Evolutionary conservation across 2,888 invertebrate genomes (phyloP), one percentile per base, ranked within the genome.

Genomic region (Drosophila prostipennis): DNA sequence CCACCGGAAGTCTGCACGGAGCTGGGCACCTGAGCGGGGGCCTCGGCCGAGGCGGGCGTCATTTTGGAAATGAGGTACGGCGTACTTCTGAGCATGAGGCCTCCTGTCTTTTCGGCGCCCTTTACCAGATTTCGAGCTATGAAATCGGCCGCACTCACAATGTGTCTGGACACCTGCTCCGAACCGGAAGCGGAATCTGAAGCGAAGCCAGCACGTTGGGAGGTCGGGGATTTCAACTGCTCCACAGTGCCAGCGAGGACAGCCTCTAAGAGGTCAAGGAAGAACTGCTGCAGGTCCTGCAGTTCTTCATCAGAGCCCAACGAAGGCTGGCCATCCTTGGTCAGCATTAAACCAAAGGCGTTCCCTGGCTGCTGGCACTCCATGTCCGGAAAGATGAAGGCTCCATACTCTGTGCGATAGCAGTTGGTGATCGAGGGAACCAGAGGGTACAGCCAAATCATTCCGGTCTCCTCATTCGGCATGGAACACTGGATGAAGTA

Each of bases 311-410:
- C 77, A 60, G 80, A 75, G 65, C 74, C 76, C 2, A 79, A 71
- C 36, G 84, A 75, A 57, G 60, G 64, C 42, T 72, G 55, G 8
- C 42, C 94, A 94, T 64, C 94, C 94, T 61, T 74, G 3, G 72
- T 64, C 10, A 96, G 89, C 71, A 96, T 94, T 43, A 96, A 92
- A 10, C 96, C 96, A 74, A 96, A 94, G 39, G 93, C 93, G 65
- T 93, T 90, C 34, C 94, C 95, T 2, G 92, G 90, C 43, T 87
- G 90, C 45, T 90, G 87, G 13, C 77, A 72, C 79, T 94, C 93
- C 61, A 95, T 92, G 91, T 96, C 95, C 0, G 96, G 96, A 76
- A 96, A 94, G 58, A 96, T 93, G 89, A 95, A 96, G 1, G 96
- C 95, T 13, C 95, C 95, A 89, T 94, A 95, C 43, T 94, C 93